Evolutionary conservation across 1,140 invertebrate genomes (phyloP).

Genomic region (Caenorhabditis briggsae): DNA sequence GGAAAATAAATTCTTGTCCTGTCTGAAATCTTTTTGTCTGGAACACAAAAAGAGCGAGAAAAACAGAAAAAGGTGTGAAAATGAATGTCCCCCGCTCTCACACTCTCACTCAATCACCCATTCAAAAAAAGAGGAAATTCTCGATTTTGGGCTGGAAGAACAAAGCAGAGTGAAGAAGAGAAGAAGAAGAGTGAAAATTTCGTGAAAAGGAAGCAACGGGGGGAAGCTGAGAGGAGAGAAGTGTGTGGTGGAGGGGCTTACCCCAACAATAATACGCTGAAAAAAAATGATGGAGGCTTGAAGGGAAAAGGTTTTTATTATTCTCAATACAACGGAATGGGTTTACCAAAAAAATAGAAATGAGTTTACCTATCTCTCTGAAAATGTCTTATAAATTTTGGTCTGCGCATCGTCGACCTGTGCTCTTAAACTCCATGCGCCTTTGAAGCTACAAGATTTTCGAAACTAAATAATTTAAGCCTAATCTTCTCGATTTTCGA

Average conservation of each 20-base stretch:
- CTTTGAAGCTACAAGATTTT: too few species aligned
- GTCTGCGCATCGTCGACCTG: too few species aligned
- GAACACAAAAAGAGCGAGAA: background rate
- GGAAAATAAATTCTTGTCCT: too few species aligned
- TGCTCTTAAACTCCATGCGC: too few species aligned
- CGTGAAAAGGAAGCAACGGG: background rate
- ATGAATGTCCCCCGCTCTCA: background rate
- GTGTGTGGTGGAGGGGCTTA: background rate
- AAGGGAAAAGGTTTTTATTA: too few species aligned
- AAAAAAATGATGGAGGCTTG: background rate
- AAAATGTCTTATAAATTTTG: too few species aligned
- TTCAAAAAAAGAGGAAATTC: background rate
- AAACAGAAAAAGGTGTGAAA: slow-evolving; percentile 9
- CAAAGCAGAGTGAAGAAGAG: background rate
- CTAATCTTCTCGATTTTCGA: too few species aligned
- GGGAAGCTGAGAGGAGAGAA: background rate
- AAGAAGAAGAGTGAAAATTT: background rate
- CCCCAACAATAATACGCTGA: background rate
- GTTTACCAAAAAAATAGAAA: too few species aligned
- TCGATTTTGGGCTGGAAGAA: slow-evolving; percentile 30
- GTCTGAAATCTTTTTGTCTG: background rate
- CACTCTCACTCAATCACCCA: background rate
- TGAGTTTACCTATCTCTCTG: too few species aligned
- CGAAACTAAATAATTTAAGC: too few species aligned
- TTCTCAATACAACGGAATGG: too few species aligned